phyloP scores from a whole-genome alignment of 2,888 invertebrate species.

The Leptinotarsa tumamoca region DNA sequence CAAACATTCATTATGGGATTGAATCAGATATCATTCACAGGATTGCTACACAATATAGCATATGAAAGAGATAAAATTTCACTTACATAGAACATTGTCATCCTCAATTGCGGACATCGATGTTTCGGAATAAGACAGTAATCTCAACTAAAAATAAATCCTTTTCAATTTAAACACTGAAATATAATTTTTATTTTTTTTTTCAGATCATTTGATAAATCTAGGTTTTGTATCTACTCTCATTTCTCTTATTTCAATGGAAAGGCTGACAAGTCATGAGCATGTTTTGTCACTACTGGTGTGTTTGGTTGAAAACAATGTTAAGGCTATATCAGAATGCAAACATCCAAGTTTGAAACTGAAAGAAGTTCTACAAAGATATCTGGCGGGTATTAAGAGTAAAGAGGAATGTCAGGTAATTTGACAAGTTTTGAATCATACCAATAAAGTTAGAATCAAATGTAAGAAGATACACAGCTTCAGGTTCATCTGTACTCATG shows the following conservation, averaged over 20 bases:
- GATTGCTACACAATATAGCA: too few species aligned
- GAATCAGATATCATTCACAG: too few species aligned
- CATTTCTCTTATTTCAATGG: constrained; percentile 53
- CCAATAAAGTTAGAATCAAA: neutral
- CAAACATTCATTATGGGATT: too few species aligned
- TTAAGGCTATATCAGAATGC: constrained; percentile 64
- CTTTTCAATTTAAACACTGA: too few species aligned
- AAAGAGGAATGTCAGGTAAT: constrained; percentile 66
- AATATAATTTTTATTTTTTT: neutral
- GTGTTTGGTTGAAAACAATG: constrained; percentile 65
- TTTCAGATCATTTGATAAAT: constrained; percentile 57
- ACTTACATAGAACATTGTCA: too few species aligned
- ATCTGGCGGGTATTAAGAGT: constrained; percentile 61
- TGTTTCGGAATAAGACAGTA: too few species aligned
- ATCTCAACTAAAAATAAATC: too few species aligned
- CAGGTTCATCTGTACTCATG: too few species aligned
- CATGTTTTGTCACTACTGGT: constrained; percentile 68
- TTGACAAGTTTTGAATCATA: constrained; percentile 27
- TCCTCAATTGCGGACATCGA: too few species aligned
- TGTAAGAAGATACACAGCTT: too few species aligned
- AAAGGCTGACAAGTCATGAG: constrained; percentile 65
- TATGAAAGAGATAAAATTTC: too few species aligned
- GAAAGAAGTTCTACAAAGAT: constrained; percentile 61
- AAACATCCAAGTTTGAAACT: constrained; percentile 65
- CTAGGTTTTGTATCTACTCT: constrained; percentile 58